Conservation (phyloP, 2,797 vertebrate species). For the Chrosomus eos region DNA sequence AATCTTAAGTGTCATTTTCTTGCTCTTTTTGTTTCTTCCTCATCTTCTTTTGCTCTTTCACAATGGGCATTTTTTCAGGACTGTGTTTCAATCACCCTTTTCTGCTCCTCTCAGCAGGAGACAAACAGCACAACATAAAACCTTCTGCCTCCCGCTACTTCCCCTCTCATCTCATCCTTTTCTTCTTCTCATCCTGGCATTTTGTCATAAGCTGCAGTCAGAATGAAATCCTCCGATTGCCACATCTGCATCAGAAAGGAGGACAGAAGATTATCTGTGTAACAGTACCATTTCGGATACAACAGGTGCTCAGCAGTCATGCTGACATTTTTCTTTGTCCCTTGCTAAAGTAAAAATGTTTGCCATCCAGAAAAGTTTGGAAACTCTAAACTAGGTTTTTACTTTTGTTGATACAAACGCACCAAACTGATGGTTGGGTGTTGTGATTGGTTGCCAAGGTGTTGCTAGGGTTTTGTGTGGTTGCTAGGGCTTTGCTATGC, state of each 20-base stretch:
- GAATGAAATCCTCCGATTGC: slow-evolving; percentile 33
- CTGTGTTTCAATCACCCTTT: slow-evolving; percentile 15
- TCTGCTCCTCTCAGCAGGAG: slow-evolving; percentile 34
- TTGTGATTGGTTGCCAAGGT: neutral
- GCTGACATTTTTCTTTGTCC: slow-evolving; percentile 6
- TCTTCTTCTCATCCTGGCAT: slow-evolving; percentile 34
- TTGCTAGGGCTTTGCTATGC: neutral
- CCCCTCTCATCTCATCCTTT: slow-evolving; percentile 20
- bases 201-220: slow-evolving; percentile 36
- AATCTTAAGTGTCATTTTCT: neutral
- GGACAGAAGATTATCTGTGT: slow-evolving; percentile 29
- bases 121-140: slow-evolving; percentile 28
- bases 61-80: slow-evolving; percentile 2
- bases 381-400: slow-evolving; percentile 13
- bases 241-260: slow-evolving; percentile 32
- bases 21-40: slow-evolving; percentile 1
- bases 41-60: neutral
- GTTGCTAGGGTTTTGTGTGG: neutral
- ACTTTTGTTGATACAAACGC: neutral
- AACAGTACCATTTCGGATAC: neutral
- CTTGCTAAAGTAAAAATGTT: slow-evolving; percentile 6
- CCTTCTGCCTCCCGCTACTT: slow-evolving; percentile 16
- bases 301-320: slow-evolving; percentile 38
- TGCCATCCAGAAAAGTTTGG: neutral
- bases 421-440: neutral